Evolutionary conservation across 2,797 vertebrate species (phyloP).

Genomic region (Falco concolor): DNA sequence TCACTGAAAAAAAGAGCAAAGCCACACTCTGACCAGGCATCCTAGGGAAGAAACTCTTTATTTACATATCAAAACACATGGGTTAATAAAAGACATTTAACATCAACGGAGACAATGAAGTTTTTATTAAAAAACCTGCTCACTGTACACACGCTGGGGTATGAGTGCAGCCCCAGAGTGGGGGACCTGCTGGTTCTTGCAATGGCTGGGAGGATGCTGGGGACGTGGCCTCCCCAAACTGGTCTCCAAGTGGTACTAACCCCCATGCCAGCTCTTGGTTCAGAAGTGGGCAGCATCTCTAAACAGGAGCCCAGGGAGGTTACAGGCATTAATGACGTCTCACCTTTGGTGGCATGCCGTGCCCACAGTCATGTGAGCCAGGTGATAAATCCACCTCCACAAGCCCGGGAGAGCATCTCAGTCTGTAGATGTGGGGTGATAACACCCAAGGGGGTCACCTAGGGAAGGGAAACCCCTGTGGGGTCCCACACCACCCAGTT

Average conservation of each 20-base stretch:
- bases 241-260: not conserved
- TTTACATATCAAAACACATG: constrained; percentile 15
- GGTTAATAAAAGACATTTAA: not conserved
- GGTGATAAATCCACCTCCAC: not conserved
- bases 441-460: not conserved
- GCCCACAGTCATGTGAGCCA: not conserved
- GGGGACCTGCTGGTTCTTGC: not conserved
- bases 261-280: not conserved
- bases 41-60: not conserved
- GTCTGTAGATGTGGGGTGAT: not conserved
- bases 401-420: not conserved
- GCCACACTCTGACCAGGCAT: not conserved
- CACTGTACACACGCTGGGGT: not conserved
- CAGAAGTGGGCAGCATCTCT: not conserved
- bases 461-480: not conserved
- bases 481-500: fast-evolving
- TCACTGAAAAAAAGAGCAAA: not conserved
- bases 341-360: not conserved
- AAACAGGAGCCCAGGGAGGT: not conserved
- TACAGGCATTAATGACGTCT: not conserved
- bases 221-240: not conserved
- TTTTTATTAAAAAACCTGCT: not conserved
- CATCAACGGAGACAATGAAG: fast-evolving
- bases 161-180: not conserved
- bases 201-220: not conserved